A percentile compares a stretch with the other conserved stretches of the same genome.
These are phyloP conservation scores for Hippoglossus stenolepis DNA, from an alignment of 2,113 vertebrate genomes.

Conservation along the genomic window DNA sequence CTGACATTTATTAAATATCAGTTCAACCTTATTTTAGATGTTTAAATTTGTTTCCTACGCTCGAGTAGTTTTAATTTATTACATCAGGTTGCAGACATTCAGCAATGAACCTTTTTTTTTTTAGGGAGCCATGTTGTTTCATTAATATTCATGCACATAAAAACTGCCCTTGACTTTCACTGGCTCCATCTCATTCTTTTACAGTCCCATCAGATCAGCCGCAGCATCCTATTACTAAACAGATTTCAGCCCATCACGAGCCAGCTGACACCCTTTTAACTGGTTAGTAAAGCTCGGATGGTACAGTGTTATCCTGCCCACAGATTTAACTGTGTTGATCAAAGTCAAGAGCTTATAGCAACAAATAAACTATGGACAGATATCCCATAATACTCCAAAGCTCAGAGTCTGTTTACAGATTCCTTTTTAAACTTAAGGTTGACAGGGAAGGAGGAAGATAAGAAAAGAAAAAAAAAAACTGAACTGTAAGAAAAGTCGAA, in stretches of 20 bases:
- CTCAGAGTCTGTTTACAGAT: background rate
- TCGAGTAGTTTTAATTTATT: background rate
- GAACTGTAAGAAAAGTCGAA: no score
- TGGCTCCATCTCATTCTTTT: conserved; percentile 38
- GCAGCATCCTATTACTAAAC: conserved; percentile 46
- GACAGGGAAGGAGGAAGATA: background rate
- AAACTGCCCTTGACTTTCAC: conserved; percentile 60
- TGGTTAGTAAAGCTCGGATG: conserved; percentile 22
- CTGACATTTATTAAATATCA: conserved; percentile 1
- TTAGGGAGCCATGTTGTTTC: conserved; percentile 37
- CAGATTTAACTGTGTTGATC: conserved; percentile 22
- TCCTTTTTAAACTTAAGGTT: background rate
- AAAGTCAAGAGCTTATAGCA: conserved; percentile 3
- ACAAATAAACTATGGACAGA: background rate
- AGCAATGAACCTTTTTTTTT: conserved; percentile 15
- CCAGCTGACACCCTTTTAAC: conserved; percentile 37
- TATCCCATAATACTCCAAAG: background rate
- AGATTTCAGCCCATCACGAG: conserved; percentile 39
- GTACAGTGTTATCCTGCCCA: background rate
- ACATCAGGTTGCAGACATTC: background rate
- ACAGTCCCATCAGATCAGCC: conserved; percentile 12
- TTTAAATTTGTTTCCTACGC: conserved; percentile 12
- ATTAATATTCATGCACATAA: conserved; percentile 52
- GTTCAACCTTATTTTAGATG: background rate
- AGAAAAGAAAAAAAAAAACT: background rate